phyloP scores from a whole-genome alignment of 2,888 invertebrate genomes.

The Drosophila meridiana region DNA sequence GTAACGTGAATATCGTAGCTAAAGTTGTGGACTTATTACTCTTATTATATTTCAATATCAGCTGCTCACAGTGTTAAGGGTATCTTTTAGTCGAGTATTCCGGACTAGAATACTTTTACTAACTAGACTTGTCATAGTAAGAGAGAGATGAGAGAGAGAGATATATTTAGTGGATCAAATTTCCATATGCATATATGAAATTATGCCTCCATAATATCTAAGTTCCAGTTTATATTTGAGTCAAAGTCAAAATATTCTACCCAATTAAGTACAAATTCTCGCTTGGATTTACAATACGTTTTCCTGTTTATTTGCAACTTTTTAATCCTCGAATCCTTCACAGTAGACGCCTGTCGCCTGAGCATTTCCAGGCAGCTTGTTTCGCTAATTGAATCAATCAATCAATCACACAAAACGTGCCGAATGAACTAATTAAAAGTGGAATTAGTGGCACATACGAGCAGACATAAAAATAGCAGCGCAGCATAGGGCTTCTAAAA shows the following conservation, averaged over 20 bases:
- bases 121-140: neutral
- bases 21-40: no score
- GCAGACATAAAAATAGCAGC: constrained; percentile 43
- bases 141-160: no score
- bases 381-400: constrained; percentile 67
- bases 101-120: no score
- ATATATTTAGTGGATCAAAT: neutral
- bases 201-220: neutral
- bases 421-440: constrained; percentile 74
- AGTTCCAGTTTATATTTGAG: neutral
- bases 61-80: no score
- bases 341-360: constrained; percentile 3
- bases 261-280: neutral
- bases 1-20: no score
- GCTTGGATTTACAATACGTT: neutral
- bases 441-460: constrained; percentile 61
- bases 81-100: no score
- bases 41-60: no score
- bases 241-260: neutral
- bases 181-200: neutral
- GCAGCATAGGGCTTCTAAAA: constrained; percentile 54
- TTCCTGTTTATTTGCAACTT: neutral
- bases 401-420: constrained; percentile 66
- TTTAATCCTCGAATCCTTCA: constrained; percentile 3
- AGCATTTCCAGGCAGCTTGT: constrained; percentile 20